Evolutionary conservation across 2,888 invertebrate genomes (phyloP).

Genomic region (Lypha dubia): DNA sequence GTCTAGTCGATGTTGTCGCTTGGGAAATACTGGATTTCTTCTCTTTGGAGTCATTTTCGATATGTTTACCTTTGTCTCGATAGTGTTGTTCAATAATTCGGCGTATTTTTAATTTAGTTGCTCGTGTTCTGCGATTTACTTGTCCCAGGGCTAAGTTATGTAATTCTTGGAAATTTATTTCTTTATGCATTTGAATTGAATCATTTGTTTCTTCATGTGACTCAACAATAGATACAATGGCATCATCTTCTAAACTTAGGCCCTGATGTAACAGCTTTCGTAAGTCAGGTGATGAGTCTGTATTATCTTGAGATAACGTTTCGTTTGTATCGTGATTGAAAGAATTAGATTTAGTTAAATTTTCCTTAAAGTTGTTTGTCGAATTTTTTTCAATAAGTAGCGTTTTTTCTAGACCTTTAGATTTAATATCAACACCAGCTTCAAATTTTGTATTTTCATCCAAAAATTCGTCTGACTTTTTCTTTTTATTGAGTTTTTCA

Average conservation of each 20-base stretch:
- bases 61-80: conserved; percentile 79
- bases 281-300: conserved; percentile 9
- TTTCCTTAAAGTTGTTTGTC: not conserved
- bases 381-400: conserved; percentile 41
- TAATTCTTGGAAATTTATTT: conserved; percentile 81
- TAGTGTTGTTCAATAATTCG: conserved; percentile 81
- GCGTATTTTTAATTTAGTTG: conserved; percentile 80
- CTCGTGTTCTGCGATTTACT: conserved; percentile 77
- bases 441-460: conserved; percentile 2
- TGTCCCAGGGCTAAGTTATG: conserved; percentile 80
- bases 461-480: not conserved
- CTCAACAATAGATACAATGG: conserved; percentile 60
- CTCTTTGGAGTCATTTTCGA: conserved; percentile 79
- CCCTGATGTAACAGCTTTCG: conserved; percentile 5
- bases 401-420: not conserved
- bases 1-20: conserved; percentile 42
- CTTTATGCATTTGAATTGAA: conserved; percentile 74
- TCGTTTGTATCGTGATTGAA: not conserved
- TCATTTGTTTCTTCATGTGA: conserved; percentile 48
- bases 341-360: not conserved
- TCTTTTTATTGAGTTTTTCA: not conserved
- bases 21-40: conserved; percentile 57
- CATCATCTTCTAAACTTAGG: conserved; percentile 75
- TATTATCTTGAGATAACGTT: not conserved
- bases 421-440: not conserved